A percentile compares a stretch with the other conserved stretches of the same genome.
These are phyloP conservation scores for Procambarus virginalis DNA, from an alignment of 1,140 invertebrate species.

Conservation along the genomic window DNA sequence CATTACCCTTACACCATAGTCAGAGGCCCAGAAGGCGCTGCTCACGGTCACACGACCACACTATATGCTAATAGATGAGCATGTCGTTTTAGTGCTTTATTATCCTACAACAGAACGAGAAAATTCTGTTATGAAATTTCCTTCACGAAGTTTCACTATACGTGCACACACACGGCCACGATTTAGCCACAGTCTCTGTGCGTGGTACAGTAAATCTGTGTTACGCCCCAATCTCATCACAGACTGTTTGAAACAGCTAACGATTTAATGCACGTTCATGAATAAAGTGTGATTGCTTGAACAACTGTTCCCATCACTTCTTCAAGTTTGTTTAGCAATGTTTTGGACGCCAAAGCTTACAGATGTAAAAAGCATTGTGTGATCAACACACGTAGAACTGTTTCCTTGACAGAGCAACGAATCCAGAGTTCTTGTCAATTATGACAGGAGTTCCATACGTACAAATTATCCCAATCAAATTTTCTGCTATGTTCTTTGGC, in stretches of 20 bases:
- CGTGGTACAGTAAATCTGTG: not conserved
- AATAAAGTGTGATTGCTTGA: not conserved
- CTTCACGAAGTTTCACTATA: too few relatives aligned
- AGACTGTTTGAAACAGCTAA: slow-evolving; percentile 58
- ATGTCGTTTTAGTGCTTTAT: too few relatives aligned
- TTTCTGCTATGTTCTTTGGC: not conserved
- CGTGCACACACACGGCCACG: too few relatives aligned
- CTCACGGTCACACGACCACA: too few relatives aligned
- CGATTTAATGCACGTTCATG: slow-evolving; percentile 54
- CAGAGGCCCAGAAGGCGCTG: too few relatives aligned
- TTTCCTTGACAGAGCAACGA: slow-evolving; percentile 10
- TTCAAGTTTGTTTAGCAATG: slow-evolving; percentile 40
- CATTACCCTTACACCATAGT: too few relatives aligned
- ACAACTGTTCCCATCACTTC: slow-evolving; percentile 52
- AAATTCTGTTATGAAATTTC: too few relatives aligned
- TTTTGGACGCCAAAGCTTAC: slow-evolving; percentile 36
- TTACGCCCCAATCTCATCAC: slow-evolving; percentile 60
- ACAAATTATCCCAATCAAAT: slow-evolving; percentile 12
- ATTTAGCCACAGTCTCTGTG: too few relatives aligned
- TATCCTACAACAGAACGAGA: too few relatives aligned
- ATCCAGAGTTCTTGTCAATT: slow-evolving; percentile 32
- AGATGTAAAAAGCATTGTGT: slow-evolving; percentile 16
- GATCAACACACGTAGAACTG: not conserved
- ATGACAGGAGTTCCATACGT: slow-evolving; percentile 25
- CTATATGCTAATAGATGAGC: too few relatives aligned